phyloP scores from a whole-genome alignment of 2,113 vertebrate genomes.

The Cephalopterus ornatus region DNA sequence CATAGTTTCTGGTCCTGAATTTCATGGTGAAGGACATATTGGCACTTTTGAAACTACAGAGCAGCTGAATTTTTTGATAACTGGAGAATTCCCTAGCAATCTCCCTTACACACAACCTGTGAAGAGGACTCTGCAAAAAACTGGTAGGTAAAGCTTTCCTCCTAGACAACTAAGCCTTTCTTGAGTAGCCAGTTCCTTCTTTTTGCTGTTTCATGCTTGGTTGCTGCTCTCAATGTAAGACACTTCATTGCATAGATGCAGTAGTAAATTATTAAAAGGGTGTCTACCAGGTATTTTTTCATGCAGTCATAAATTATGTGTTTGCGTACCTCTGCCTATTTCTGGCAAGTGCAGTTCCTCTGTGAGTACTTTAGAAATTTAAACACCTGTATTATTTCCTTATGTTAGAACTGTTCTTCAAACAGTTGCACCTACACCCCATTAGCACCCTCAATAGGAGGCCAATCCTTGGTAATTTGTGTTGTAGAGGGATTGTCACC shows the following conservation, averaged over 20 bases:
- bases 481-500: not conserved
- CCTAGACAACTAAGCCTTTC: not conserved
- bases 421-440: slow-evolving; percentile 12
- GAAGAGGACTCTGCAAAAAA: not conserved
- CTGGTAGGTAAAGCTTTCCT: not conserved
- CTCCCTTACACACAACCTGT: not conserved
- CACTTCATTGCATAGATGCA: not conserved
- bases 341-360: slow-evolving; percentile 26
- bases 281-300: not conserved
- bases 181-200: not conserved
- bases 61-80: not conserved
- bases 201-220: slow-evolving; percentile 2
- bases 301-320: slow-evolving; percentile 11
- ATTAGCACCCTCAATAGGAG: slow-evolving; percentile 14
- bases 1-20: not conserved
- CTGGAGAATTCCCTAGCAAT: not conserved
- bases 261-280: slow-evolving; percentile 57
- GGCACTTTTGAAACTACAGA: not conserved
- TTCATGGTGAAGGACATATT: not conserved
- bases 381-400: slow-evolving; percentile 44
- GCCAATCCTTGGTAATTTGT: not conserved
- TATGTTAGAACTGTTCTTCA: slow-evolving; percentile 10
- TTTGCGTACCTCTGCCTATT: not conserved
- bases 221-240: not conserved
- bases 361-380: slow-evolving; percentile 16